Conservation (phyloP, 2,113 vertebrate species). For the Argyrosomus japonicus region DNA sequence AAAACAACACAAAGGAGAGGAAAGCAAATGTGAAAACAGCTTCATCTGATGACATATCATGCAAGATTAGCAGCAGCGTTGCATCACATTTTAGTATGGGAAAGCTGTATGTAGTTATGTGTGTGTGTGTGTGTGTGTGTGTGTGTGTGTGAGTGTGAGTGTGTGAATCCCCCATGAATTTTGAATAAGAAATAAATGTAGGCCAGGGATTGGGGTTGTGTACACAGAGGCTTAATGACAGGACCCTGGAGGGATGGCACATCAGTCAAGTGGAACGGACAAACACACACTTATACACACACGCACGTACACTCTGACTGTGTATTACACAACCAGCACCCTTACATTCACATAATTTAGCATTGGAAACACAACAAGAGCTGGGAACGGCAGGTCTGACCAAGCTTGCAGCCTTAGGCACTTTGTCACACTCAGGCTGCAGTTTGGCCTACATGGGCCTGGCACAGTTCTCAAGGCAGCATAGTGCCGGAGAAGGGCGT, state of each 20-base stretch:
- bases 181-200: conserved; percentile 60
- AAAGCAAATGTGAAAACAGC: conserved; percentile 26
- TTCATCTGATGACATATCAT: conserved; percentile 55
- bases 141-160: background rate
- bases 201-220: conserved; percentile 70
- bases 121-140: conserved; percentile 15
- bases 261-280: conserved; percentile 65
- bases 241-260: conserved; percentile 63
- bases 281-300: conserved; percentile 37
- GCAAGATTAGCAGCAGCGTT: conserved; percentile 52
- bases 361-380: conserved; percentile 39
- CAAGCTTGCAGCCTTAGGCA: conserved; percentile 34
- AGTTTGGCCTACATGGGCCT: conserved; percentile 41
- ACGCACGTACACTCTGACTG: conserved; percentile 29
- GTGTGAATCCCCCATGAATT: conserved; percentile 39
- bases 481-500: conserved; percentile 16
- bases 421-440: conserved; percentile 51
- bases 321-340: conserved; percentile 51
- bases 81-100: conserved; percentile 63
- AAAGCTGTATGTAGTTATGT: conserved; percentile 27
- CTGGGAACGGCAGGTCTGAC: conserved; percentile 51
- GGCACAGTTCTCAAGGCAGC: conserved; percentile 50
- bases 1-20: background rate
- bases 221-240: conserved; percentile 77
- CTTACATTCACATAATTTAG: conserved; percentile 58